Base-by-base conservation (phyloP, 2,797 vertebrate species). In the Philypnodon macrostomus region DNA sequence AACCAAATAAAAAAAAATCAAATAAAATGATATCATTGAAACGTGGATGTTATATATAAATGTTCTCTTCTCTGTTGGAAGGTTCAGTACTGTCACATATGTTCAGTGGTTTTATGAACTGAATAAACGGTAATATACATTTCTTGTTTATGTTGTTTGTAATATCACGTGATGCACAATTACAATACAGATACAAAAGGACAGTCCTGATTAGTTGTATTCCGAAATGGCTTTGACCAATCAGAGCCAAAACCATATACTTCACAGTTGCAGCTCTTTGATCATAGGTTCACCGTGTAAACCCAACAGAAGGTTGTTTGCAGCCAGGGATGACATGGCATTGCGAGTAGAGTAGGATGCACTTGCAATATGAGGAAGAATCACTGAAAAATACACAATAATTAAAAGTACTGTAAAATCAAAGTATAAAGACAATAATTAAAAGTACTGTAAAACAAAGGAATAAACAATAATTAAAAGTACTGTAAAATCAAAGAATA, bases 311-410 rank as follows among this genome's bases (percentile, higher is more conserved):
- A 93, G 87, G 72, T 93, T 93, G 54, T 89, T 91, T 19, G 85
- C 90, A 8, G 92, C 90, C 53, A 93, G 67, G 7, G 74, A 77
- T 2, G 92, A 91, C 92, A 93, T 93, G 78, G 81, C 79, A 4
- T 92, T 92, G 5, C 91, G 88, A 18, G 91, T 93, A 8, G 69
- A 69, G 29, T 88, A 87, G 11, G 92, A 87, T 3, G 91, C 92
- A 36, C 91, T 93, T 13, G 92, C 91, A 29, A 93, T 82, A 33
- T 93, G 92, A 2, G 92, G 92, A 17, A 93, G 88, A 63, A 93
- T 92, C 50, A 92, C 92, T 93, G 80, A 24, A 36, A 31, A 69
- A 29, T 24, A 33, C n/a, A n/a, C n/a, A n/a, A n/a, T n/a, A n/a
- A n/a, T n/a, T n/a, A n/a, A n/a, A n/a, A n/a, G n/a, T n/a, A n/a